A percentile compares a stretch with the other conserved stretches of the same genome.
phyloP scores from a whole-genome alignment of 2,113 vertebrate species.

The Microtus ochrogaster region DNA sequence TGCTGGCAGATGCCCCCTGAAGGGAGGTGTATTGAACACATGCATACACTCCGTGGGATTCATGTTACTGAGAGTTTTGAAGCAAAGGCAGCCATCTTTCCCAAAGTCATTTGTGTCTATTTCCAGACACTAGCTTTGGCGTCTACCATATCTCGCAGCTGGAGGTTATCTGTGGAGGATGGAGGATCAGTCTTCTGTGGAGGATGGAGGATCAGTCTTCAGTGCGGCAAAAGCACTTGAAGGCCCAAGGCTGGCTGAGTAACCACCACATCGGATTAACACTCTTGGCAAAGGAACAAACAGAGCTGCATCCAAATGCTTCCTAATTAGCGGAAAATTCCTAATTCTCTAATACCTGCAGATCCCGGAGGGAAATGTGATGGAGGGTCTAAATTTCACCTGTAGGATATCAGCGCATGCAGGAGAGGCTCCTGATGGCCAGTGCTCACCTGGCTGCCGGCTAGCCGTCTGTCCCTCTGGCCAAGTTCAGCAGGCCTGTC shows the following conservation, averaged over 20 bases:
- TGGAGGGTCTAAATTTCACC: background rate
- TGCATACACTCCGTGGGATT: background rate
- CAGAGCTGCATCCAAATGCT: conserved; percentile 42
- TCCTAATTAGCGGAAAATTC: conserved; percentile 57
- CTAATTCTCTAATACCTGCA: conserved; percentile 22
- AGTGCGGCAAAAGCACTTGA: background rate
- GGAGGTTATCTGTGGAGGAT: background rate
- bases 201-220: background rate
- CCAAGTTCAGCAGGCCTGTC: background rate
- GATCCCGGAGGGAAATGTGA: background rate
- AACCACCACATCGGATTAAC: conserved; percentile 22
- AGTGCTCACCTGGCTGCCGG: background rate
- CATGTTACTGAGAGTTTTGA: background rate
- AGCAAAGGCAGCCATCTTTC: background rate
- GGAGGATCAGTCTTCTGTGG: background rate
- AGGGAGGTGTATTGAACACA: background rate
- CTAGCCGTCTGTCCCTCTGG: background rate
- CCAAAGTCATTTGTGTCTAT: background rate
- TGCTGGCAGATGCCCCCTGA: background rate
- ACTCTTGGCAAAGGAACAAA: conserved; percentile 43
- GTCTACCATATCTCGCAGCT: background rate
- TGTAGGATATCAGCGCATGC: background rate
- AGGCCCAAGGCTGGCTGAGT: conserved; percentile 1
- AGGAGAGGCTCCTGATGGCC: background rate
- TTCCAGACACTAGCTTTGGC: background rate